These are phyloP conservation scores for Epinephelus coioides DNA, from an alignment of 2,797 vertebrate genomes.

Conservation along the genomic window DNA sequence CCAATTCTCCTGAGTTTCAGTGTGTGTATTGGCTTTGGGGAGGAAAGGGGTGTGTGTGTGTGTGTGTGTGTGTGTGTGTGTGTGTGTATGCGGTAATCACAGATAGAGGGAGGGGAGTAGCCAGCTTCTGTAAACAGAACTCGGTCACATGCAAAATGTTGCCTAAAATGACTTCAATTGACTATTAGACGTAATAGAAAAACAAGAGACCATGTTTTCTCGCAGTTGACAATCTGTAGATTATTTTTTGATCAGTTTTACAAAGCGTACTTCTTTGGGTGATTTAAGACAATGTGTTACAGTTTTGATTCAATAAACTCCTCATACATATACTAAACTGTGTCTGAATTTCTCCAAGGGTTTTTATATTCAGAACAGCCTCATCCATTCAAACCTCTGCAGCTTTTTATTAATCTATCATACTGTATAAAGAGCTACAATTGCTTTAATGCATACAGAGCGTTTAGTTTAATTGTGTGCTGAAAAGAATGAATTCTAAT, in stretches of 20 bases:
- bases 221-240: not conserved
- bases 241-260: not conserved
- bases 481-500: not conserved
- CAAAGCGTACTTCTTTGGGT: not conserved
- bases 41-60: not conserved
- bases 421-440: not conserved
- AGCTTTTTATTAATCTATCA: not conserved
- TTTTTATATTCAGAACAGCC: not conserved
- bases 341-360: not conserved
- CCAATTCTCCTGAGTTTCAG: not conserved
- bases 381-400: not conserved
- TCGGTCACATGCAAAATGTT: conserved; percentile 54
- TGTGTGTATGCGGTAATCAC: conserved; percentile 7
- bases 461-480: not conserved
- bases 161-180: conserved; percentile 28
- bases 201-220: not conserved
- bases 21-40: conserved; percentile 21
- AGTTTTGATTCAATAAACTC: conserved; percentile 40
- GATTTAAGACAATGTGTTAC: not conserved
- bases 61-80: conserved; percentile 28
- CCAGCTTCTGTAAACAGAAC: conserved; percentile 73
- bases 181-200: not conserved
- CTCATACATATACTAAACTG: not conserved
- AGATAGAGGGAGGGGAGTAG: not conserved
- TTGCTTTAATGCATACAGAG: not conserved